Evolutionary conservation across 1,140 invertebrate species (phyloP).

Genomic region (Halesus radiatus): DNA sequence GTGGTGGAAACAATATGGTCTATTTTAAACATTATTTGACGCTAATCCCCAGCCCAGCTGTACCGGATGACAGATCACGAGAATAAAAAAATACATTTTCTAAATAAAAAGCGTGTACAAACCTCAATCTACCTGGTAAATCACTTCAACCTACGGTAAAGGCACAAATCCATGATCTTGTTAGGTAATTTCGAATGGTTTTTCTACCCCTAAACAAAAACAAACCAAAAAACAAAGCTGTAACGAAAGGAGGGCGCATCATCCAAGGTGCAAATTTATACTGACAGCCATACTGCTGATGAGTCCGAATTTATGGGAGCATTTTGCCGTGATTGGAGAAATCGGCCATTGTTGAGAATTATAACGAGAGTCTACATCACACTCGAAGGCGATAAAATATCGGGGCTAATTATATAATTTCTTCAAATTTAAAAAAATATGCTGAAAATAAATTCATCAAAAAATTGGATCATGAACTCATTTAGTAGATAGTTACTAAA

Average conservation of each 20-base stretch:
- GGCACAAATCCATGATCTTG: slow-evolving; percentile 44
- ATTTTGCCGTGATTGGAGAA: slow-evolving; percentile 75
- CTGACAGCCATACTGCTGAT: slow-evolving; percentile 88
- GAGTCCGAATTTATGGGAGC: slow-evolving; percentile 82
- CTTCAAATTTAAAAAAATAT: too few relatives aligned
- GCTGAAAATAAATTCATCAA: too few relatives aligned
- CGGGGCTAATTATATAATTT: too few relatives aligned
- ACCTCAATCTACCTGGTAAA: slow-evolving; percentile 28
- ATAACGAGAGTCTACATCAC: slow-evolving; percentile 60
- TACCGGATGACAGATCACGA: slow-evolving; percentile 44
- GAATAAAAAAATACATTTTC: slow-evolving; percentile 33
- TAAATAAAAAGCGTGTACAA: slow-evolving; percentile 38
- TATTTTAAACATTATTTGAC: slow-evolving; percentile 36
- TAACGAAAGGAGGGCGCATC: slow-evolving; percentile 80
- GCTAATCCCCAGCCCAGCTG: slow-evolving; percentile 39
- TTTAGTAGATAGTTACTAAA: too few relatives aligned
- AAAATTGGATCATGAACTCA: too few relatives aligned
- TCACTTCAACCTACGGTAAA: slow-evolving; percentile 39
- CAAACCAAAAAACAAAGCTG: slow-evolving; percentile 43
- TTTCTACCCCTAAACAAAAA: slow-evolving; percentile 45
- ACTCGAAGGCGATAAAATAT: not conserved
- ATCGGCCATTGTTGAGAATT: slow-evolving; percentile 51
- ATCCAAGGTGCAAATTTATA: slow-evolving; percentile 87
- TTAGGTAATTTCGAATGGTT: slow-evolving; percentile 31
- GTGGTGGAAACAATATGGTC: not conserved